Evolutionary conservation across 2,113 vertebrate species (phyloP), one percentile per base, ranked within the genome.

Genomic region (Benitochromis conjunctus): DNA sequence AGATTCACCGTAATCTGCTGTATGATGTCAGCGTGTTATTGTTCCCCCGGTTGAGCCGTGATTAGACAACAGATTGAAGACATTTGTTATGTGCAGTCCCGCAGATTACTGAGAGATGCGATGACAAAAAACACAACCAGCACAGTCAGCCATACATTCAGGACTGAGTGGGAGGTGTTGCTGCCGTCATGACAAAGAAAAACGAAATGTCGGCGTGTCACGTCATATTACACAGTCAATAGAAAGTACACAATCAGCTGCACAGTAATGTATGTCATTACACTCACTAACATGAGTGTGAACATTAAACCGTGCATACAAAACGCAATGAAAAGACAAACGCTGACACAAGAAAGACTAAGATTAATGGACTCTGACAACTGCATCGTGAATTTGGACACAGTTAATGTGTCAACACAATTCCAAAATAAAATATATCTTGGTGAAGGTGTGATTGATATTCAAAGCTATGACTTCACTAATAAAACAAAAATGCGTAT

Each of bases 1-100:
- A 92, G 91, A 94, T 86, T 88, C 79, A 34, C 84, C 9, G 24
- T 93, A 91, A 94, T 94, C 91, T 92, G 71, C 85, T 60, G 57
- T 64, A 46, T 89, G 88, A 87, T 92, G 91, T 88, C 91, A 80
- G 85, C 69, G 34, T 83, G 84, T 90, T 89, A 83, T 87, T 88
- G 88, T 89, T 91, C 87, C 85, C 46, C 7, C 60, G 83, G 71
- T 81, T 93, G 84, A 94, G 85, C 86, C 34, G 10, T 80, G 89
- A 94, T 94, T 94, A 94, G 90, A 89, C 55, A 89, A 58, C 94
- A 94, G 91, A 95, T 94, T 94, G 92, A 90, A 90, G 77, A 57
- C 88, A 93, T 94, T 94, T 95, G 93, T 91, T 84, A 79, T 80
- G 83, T 53, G 56, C 74, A 10, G 84, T 58, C 62, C 62, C 26